phyloP scores from a whole-genome alignment of 2,113 vertebrate genomes.

The Tetrax tetrax region DNA sequence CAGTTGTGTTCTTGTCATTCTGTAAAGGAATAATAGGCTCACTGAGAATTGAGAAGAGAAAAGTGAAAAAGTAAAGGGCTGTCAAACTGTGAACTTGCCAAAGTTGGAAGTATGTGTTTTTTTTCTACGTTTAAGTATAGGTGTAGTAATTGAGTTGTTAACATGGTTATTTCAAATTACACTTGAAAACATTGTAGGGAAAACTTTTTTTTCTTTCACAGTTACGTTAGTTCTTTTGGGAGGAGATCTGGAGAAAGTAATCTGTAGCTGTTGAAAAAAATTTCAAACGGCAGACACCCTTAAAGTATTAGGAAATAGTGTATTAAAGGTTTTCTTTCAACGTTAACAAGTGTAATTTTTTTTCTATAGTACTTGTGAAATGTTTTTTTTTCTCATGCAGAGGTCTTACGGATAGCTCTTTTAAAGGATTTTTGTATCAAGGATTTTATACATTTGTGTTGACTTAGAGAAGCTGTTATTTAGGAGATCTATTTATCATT shows the following conservation, averaged over 20 bases:
- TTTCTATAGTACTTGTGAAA: not conserved
- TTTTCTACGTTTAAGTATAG: not conserved
- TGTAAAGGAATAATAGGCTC: not conserved
- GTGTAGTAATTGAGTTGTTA: not conserved
- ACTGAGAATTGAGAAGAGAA: not conserved
- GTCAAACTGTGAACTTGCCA: not conserved
- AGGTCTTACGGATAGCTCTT: not conserved
- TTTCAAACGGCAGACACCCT: not conserved
- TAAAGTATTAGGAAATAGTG: not conserved
- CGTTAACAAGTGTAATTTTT: not conserved
- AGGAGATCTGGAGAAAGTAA: not conserved
- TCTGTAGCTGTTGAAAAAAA: not conserved
- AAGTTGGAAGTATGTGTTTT: not conserved
- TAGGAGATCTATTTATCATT: not conserved
- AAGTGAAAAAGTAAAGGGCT: not conserved
- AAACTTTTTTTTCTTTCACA: not conserved
- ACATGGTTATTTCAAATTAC: not conserved
- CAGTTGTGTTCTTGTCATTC: not conserved
- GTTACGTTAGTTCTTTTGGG: not conserved
- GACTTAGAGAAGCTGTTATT: not conserved
- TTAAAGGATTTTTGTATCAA: not conserved
- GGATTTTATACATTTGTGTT: not conserved
- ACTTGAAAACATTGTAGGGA: not conserved
- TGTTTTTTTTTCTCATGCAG: not conserved
- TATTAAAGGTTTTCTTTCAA: not conserved